Base-by-base conservation (phyloP, 2,888 invertebrate genomes). In the Carterocephalus palaemon region DNA sequence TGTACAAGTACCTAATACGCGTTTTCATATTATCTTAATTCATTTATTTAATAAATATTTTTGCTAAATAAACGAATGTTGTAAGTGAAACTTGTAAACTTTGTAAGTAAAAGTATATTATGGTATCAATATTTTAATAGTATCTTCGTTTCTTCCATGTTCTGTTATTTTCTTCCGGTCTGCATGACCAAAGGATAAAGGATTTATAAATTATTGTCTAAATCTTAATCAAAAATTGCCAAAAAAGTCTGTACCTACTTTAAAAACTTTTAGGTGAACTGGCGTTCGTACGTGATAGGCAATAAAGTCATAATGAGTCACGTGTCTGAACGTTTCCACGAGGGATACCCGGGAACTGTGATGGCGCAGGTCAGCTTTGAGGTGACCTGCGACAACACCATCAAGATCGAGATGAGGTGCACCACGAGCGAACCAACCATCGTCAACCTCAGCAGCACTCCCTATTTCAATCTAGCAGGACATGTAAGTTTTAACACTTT, bases 381-480 rank as follows among this genome's bases (percentile, higher is more conserved):
- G 54, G 87, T 97, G 10, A 91, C 90, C 4, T 89, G 90, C 15
- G 90, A 93, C 51, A 94, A 96, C 66, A 90, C 91, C 48, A 83
- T 98, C 26, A 80, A 89, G 47, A 90, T 97, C 3, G 89, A 91
- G 49, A 95, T 94, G 88, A 90, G 87, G 52, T 95, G 95, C 9
- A 90, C 90, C 2, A 90, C 93, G 2, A 92, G 91, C 5, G 93
- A 93, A 65, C 89, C 94, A 0, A 97, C 97, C 0, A 91, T 93
- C 7, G 87, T 98, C 49, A 97, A 95, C 74, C 79, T 98, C 43
- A 96, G 96, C 32, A 95, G 94, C 72, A 93, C 97, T 65, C 91
- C 94, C 1, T 98, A 94, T 73, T 97, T 98, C 76, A 98, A 98
- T 80, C 88, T 98, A 24, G 95, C 92, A 34, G 97, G 97, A n/a